Evolutionary conservation across 1,140 invertebrate species (phyloP).

Genomic region (Temnothorax curvispinosus): DNA sequence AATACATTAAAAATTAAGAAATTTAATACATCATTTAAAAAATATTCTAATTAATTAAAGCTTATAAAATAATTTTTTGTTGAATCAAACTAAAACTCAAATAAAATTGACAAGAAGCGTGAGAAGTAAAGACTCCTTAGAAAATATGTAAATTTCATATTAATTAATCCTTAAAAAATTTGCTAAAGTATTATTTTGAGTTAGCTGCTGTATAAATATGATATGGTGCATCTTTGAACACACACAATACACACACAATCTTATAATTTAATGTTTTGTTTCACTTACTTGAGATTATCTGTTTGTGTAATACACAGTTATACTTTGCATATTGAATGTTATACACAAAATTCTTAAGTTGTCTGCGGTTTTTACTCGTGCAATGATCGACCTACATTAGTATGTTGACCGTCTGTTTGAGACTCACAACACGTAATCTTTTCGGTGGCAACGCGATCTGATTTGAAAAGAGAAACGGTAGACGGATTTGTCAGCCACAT

Average conservation of each 20-base stretch:
- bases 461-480: conserved; percentile 79
- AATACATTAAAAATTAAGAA: background rate
- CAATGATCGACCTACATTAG: conserved; percentile 74
- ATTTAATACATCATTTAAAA: background rate
- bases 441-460: conserved; percentile 73
- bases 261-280: background rate
- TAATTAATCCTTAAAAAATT: background rate
- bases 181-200: background rate
- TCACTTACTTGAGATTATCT: background rate
- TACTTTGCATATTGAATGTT: background rate
- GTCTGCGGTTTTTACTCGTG: conserved; percentile 7
- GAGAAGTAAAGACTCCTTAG: background rate
- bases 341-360: conserved; percentile 19
- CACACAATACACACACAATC: background rate
- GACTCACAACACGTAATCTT: conserved; percentile 69
- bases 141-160: background rate
- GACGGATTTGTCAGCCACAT: conserved; percentile 65
- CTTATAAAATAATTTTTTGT: background rate
- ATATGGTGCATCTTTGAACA: background rate
- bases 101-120: background rate
- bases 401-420: conserved; percentile 61
- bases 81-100: background rate
- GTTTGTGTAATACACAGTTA: background rate
- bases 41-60: background rate
- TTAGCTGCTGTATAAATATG: background rate